These are phyloP conservation scores for Anolis apletophallus DNA, from an alignment of 2,797 vertebrate genomes.

Conservation along the genomic window DNA sequence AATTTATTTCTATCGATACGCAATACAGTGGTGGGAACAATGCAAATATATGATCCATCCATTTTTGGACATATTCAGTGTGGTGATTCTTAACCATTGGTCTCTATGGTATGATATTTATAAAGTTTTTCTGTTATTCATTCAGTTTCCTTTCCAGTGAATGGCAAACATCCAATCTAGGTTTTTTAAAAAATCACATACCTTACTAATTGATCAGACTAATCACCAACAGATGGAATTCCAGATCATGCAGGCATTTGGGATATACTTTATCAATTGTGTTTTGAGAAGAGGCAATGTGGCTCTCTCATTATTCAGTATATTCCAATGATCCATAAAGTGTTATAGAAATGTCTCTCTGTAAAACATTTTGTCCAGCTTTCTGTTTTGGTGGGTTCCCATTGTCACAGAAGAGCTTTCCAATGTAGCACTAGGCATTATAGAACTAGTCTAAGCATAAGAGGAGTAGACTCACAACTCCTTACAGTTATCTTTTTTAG, in stretches of 20 bases:
- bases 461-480: not conserved
- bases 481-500: not conserved
- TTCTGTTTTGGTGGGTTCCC: not conserved
- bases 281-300: not conserved
- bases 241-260: not conserved
- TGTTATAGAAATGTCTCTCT: not conserved
- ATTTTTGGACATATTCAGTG: not conserved
- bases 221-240: conserved; percentile 28
- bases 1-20: too few species aligned
- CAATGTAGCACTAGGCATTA: not conserved
- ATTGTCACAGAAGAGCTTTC: not conserved
- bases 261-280: conserved; percentile 10
- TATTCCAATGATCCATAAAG: not conserved
- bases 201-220: conserved; percentile 14
- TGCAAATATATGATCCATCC: too few species aligned
- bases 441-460: not conserved
- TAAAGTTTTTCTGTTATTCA: conserved; percentile 2
- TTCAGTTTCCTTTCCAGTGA: conserved; percentile 1
- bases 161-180: conserved; percentile 9
- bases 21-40: too few species aligned
- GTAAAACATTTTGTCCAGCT: not conserved
- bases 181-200: conserved; percentile 23
- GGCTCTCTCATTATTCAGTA: not conserved
- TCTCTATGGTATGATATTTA: not conserved
- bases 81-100: not conserved